These are phyloP conservation scores for Drosophila ironensis DNA, from an alignment of 1,140 invertebrate species.

Conservation along the genomic window DNA sequence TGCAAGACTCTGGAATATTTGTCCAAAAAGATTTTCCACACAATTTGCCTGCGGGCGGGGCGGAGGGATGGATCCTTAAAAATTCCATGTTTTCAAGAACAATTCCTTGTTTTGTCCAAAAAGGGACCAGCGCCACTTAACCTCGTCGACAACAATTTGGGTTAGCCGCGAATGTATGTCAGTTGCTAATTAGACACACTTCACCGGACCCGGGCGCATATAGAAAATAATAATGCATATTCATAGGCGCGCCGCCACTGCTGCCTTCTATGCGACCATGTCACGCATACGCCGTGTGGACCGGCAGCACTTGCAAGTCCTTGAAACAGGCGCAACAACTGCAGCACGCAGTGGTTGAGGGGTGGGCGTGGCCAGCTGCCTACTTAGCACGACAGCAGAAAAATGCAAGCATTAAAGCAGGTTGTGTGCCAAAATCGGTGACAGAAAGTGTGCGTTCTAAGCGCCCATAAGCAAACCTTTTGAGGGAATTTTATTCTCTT, in stretches of 20 bases:
- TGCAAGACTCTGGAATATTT: conserved; percentile 19
- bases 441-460: background rate
- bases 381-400: conserved; percentile 23
- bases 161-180: conserved; percentile 55
- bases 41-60: too few species aligned
- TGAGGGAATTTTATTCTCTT: too few species aligned
- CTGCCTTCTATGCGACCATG: conserved; percentile 41
- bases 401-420: conserved; percentile 7
- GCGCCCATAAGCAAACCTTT: background rate
- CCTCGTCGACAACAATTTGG: conserved; percentile 41
- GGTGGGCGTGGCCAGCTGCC: conserved; percentile 27
- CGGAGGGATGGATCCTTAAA: conserved; percentile 22
- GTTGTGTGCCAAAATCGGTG: background rate
- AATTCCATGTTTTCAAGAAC: conserved; percentile 15
- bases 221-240: conserved; percentile 66
- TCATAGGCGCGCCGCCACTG: conserved; percentile 40
- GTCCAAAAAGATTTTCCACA: conserved; percentile 45
- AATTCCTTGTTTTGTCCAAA: background rate
- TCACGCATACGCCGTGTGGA: conserved; percentile 59
- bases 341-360: conserved; percentile 22
- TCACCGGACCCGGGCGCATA: conserved; percentile 18
- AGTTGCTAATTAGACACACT: conserved; percentile 63
- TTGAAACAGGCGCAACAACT: conserved; percentile 39
- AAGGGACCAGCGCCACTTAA: conserved; percentile 23
- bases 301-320: conserved; percentile 43